Evolutionary conservation across 2,797 vertebrate species (phyloP).

Genomic region (Acanthopagrus latus): DNA sequence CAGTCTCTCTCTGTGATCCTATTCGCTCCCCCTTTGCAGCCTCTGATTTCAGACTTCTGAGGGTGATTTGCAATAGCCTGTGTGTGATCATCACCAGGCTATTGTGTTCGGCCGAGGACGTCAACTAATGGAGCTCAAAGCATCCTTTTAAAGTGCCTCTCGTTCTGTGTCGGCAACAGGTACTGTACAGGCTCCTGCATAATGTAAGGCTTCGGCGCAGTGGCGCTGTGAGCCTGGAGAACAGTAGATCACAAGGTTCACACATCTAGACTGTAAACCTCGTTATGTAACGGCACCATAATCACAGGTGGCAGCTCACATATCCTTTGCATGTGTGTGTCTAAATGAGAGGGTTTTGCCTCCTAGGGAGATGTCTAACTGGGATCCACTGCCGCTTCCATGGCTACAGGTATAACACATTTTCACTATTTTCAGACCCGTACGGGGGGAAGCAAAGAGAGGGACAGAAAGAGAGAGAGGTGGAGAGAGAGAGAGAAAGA

Average conservation of each 20-base stretch:
- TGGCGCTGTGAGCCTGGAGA: constrained; percentile 54
- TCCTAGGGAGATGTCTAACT: constrained; percentile 73
- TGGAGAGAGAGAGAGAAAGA: background rate
- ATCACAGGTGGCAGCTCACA: constrained; percentile 81
- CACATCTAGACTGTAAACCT: constrained; percentile 69
- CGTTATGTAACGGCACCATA: constrained; percentile 77
- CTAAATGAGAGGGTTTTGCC: constrained; percentile 76
- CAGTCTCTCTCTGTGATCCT: constrained; percentile 48
- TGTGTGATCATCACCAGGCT: constrained; percentile 79
- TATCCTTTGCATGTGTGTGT: constrained; percentile 73
- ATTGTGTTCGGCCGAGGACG: constrained; percentile 73
- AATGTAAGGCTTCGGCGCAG: constrained; percentile 51
- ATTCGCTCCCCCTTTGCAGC: constrained; percentile 54
- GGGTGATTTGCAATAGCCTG: constrained; percentile 74
- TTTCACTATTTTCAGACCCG: constrained; percentile 64
- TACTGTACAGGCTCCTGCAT: constrained; percentile 54
- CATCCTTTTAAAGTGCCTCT: constrained; percentile 65
- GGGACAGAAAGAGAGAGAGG: background rate
- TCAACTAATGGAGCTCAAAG: constrained; percentile 75
- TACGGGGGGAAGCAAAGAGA: constrained; percentile 18
- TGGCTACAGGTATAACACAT: constrained; percentile 77
- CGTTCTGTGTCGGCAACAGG: constrained; percentile 74
- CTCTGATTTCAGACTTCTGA: constrained; percentile 80
- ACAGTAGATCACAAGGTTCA: constrained; percentile 79
- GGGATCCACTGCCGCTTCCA: constrained; percentile 73